Evolutionary conservation across 2,797 vertebrate genomes (phyloP).

Genomic region (Chloroceryle inda): DNA sequence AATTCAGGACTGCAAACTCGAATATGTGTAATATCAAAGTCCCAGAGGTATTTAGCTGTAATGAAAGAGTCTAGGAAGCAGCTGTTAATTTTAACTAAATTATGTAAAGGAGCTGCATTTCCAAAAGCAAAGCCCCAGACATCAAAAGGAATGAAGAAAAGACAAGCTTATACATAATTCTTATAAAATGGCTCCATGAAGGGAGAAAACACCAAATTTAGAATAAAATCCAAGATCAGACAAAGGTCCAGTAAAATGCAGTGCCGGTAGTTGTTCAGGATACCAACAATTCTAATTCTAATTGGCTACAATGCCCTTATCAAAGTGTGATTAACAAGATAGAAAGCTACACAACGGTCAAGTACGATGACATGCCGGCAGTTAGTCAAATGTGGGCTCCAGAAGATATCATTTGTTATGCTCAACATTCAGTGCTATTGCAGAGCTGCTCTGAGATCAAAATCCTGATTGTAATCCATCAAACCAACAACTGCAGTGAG

Average conservation of each 20-base stretch:
- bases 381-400: neutral
- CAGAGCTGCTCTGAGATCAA: conserved; percentile 17
- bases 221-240: neutral
- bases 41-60: neutral
- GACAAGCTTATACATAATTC: neutral
- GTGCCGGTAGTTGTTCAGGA: neutral
- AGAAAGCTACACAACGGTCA: conserved; percentile 14
- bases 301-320: neutral
- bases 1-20: conserved; percentile 1
- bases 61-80: neutral
- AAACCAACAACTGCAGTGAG: neutral
- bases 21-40: neutral
- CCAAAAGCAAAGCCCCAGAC: neutral
- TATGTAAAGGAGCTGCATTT: neutral
- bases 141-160: neutral
- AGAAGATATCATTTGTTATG: conserved; percentile 12
- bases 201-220: neutral
- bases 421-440: conserved; percentile 4
- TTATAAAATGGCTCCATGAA: neutral
- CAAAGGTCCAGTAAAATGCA: neutral
- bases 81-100: conserved; percentile 2
- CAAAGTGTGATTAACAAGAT: conserved; percentile 16
- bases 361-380: conserved; percentile 16
- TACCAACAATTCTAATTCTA: no score
- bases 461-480: conserved; percentile 37